Conservation (phyloP, 2,888 invertebrate genomes). For the Chamaedrilus cognettii region DNA sequence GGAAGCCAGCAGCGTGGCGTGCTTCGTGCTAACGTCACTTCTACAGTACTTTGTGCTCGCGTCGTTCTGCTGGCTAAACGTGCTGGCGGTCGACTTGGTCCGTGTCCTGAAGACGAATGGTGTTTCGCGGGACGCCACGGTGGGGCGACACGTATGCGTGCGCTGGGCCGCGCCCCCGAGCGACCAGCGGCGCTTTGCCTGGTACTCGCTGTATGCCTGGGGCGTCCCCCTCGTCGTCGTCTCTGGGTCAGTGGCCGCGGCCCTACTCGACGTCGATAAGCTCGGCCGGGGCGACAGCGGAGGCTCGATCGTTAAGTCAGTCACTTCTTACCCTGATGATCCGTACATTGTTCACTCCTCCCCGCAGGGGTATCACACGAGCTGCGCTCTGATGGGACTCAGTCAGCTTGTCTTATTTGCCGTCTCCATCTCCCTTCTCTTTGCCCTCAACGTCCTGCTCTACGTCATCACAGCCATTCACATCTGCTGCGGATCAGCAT, state of each 20-base stretch:
- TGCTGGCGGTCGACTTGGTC: slow-evolving; percentile 3
- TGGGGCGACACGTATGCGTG: neutral
- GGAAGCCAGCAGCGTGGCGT: neutral
- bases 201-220: slow-evolving; percentile 15
- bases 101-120: neutral
- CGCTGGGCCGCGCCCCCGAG: too few relatives aligned
- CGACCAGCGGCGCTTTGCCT: slow-evolving; percentile 4
- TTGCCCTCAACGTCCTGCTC: neutral
- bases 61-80: slow-evolving; percentile 16
- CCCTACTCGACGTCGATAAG: neutral
- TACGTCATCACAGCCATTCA: neutral
- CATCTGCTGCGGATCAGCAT: neutral
- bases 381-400: slow-evolving; percentile 4
- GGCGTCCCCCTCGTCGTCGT: slow-evolving; percentile 11
- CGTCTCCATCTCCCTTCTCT: slow-evolving; percentile 6
- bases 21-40: slow-evolving; percentile 1
- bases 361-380: neutral
- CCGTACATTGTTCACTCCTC: neutral
- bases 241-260: neutral
- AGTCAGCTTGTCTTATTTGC: slow-evolving; percentile 9
- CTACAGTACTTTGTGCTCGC: slow-evolving; percentile 11
- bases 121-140: neutral
- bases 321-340: neutral
- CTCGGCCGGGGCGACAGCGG: neutral
- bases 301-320: neutral